Evolutionary conservation across 2,113 vertebrate genomes (phyloP).

Genomic region (Oreocharis arfaki): DNA sequence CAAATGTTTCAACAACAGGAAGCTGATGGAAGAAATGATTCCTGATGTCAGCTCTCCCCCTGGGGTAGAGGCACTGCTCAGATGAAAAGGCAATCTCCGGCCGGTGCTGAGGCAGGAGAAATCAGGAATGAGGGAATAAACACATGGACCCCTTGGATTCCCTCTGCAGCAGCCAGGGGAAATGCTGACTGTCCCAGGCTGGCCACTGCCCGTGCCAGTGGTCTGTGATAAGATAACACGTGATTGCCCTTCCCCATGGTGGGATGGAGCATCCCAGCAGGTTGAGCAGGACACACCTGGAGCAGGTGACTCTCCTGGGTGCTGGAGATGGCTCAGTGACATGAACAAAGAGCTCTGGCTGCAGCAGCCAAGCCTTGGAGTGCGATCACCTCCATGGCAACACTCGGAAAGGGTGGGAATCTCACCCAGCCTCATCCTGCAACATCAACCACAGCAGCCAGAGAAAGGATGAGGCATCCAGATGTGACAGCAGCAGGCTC

Average conservation of each 20-base stretch:
- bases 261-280: not conserved
- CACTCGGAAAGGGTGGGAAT: not conserved
- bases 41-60: not conserved
- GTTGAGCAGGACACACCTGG: not conserved
- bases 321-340: not conserved
- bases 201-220: not conserved
- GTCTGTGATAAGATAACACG: not conserved
- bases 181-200: not conserved
- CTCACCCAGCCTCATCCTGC: not conserved
- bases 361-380: not conserved
- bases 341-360: not conserved
- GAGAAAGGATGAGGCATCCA: not conserved
- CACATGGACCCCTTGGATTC: accelerated
- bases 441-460: not conserved
- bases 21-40: not conserved
- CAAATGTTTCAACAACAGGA: not conserved
- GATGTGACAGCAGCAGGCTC: not conserved
- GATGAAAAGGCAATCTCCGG: not conserved
- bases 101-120: not conserved
- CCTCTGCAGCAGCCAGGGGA: not conserved
- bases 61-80: not conserved
- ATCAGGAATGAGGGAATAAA: not conserved
- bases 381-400: not conserved
- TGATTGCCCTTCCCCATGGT: not conserved
- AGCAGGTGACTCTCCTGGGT: not conserved